Evolutionary conservation across 2,888 invertebrate genomes (phyloP).

Genomic region (Trypoxylon attenuatum): DNA sequence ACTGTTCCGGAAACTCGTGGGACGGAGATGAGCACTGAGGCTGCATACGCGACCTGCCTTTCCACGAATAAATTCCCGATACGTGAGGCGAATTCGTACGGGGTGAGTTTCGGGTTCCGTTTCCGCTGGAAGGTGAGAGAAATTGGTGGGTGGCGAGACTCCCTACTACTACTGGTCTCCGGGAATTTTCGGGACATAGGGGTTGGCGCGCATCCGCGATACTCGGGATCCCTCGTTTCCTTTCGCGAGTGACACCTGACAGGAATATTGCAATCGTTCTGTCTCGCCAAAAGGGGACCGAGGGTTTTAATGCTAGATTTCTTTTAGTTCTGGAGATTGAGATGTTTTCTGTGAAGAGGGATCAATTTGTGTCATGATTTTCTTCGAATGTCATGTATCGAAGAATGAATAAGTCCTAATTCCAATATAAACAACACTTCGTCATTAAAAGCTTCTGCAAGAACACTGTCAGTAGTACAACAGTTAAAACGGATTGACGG

Average conservation of each 20-base stretch:
- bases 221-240: conserved; percentile 13
- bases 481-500: too few species aligned
- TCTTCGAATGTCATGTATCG: too few species aligned
- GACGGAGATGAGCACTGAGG: conserved; percentile 52
- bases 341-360: too few species aligned
- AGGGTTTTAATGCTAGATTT: too few species aligned
- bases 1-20: conserved; percentile 59
- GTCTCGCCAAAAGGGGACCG: background rate
- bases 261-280: conserved; percentile 46
- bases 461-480: too few species aligned
- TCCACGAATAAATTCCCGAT: conserved; percentile 69
- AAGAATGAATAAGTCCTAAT: too few species aligned
- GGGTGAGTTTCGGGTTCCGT: conserved; percentile 42
- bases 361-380: too few species aligned
- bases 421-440: too few species aligned
- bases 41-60: conserved; percentile 59
- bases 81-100: conserved; percentile 69
- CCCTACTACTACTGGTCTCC: conserved; percentile 11
- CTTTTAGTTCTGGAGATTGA: too few species aligned
- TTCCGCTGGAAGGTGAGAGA: conserved; percentile 30
- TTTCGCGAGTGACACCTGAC: conserved; percentile 40
- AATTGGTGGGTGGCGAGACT: conserved; percentile 7
- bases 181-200: conserved; percentile 30
- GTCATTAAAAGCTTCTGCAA: too few species aligned
- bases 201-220: conserved; percentile 1